phyloP scores from a whole-genome alignment of 2,888 invertebrate genomes.

The Cataglyphis altisquamis region DNA sequence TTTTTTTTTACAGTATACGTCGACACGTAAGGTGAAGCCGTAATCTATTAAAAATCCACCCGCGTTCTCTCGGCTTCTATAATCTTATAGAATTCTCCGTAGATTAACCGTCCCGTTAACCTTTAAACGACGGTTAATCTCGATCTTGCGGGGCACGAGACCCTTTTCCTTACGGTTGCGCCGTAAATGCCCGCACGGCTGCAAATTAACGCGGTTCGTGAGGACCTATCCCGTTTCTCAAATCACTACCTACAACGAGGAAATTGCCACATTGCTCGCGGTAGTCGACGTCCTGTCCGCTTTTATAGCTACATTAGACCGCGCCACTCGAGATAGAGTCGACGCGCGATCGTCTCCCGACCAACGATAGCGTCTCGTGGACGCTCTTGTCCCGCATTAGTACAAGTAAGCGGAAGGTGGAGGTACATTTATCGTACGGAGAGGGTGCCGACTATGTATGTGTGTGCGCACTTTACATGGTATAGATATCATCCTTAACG shows the following conservation, averaged over 20 bases:
- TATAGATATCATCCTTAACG: constrained; percentile 1
- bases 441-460: background rate
- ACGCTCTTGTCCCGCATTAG: constrained; percentile 17
- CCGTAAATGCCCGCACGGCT: constrained; percentile 17
- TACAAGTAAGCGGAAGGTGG: background rate
- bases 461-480: background rate
- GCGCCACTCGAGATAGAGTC: constrained; percentile 8
- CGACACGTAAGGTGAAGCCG: background rate
- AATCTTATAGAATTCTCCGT: constrained; percentile 8
- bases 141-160: constrained; percentile 16
- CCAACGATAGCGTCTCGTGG: constrained; percentile 15
- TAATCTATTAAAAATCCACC: constrained; percentile 28
- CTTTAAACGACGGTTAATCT: constrained; percentile 39
- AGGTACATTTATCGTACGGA: constrained; percentile 8
- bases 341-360: background rate
- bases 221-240: constrained; percentile 46
- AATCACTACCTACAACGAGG: constrained; percentile 56
- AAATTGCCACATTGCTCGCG: constrained; percentile 51
- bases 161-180: background rate
- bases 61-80: background rate
- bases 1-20: too few relatives aligned
- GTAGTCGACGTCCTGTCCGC: constrained; percentile 47
- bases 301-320: constrained; percentile 45
- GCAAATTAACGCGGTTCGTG: constrained; percentile 48
- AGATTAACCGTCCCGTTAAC: constrained; percentile 47